phyloP scores from a whole-genome alignment of 2,888 invertebrate genomes.

The Steinernema carpocapsae region DNA sequence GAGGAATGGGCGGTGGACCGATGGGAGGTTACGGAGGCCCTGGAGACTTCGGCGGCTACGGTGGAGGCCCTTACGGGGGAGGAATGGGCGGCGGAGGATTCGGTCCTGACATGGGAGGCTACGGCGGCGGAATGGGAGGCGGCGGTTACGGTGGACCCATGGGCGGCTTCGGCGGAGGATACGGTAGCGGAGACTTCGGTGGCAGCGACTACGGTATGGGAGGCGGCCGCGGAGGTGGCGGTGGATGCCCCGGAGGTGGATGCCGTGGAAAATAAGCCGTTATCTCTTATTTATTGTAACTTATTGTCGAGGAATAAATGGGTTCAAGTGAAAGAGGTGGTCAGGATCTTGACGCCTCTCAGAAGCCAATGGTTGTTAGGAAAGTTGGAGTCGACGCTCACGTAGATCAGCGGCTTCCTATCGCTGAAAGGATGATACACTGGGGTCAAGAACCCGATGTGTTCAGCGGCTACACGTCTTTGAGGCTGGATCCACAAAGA shows the following conservation, averaged over 20 bases:
- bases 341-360: constrained; percentile 43
- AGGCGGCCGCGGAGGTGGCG: constrained; percentile 17
- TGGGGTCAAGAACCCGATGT: background rate
- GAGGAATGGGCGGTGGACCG: constrained; percentile 8
- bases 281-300: constrained; percentile 22
- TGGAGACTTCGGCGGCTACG: background rate
- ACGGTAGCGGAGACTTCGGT: constrained; percentile 5
- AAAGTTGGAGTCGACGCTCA: constrained; percentile 44
- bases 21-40: background rate
- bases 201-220: constrained; percentile 23
- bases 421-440: constrained; percentile 31
- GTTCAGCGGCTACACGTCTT: background rate
- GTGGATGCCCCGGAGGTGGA: constrained; percentile 24
- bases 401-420: constrained; percentile 36
- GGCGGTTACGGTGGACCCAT: background rate
- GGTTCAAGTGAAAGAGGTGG: background rate
- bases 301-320: constrained; percentile 16
- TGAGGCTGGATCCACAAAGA: constrained; percentile 20
- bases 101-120: constrained; percentile 17
- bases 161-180: constrained; percentile 13
- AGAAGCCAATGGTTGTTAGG: constrained; percentile 48
- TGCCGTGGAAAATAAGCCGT: constrained; percentile 9
- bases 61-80: constrained; percentile 19
- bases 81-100: constrained; percentile 6
- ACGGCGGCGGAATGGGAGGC: constrained; percentile 6